Evolutionary conservation across 1,140 invertebrate species (phyloP).

Genomic region (Dreissena rostriformis): DNA sequence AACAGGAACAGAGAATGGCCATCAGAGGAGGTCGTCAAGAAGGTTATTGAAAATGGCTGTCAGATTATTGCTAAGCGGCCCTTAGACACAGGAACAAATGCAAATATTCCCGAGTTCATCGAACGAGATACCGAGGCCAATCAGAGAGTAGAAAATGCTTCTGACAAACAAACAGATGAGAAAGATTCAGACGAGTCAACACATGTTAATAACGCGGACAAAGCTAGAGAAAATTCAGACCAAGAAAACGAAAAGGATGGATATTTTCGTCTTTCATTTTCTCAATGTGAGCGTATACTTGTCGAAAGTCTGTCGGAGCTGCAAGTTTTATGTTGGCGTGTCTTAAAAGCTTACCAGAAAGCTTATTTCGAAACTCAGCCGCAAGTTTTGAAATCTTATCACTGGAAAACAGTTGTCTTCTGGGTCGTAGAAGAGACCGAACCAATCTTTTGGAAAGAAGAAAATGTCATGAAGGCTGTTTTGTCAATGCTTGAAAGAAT

Average conservation of each 20-base stretch:
- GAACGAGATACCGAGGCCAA: background rate
- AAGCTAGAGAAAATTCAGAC: too few relatives aligned
- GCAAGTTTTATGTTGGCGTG: constrained; percentile 7
- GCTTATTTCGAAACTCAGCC: constrained; percentile 6
- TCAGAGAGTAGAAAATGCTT: too few relatives aligned
- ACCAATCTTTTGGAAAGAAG: constrained; percentile 15
- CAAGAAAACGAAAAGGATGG: background rate
- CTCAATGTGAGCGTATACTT: constrained; percentile 5
- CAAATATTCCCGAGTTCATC: background rate
- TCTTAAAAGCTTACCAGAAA: constrained; percentile 33
- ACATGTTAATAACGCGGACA: too few relatives aligned
- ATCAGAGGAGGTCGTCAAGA: background rate
- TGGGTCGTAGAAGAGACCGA: constrained; percentile 10
- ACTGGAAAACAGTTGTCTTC: constrained; percentile 22
- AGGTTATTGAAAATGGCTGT: constrained; percentile 12
- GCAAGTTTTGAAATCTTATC: constrained; percentile 16
- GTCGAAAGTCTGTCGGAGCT: constrained; percentile 8
- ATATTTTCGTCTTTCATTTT: constrained; percentile 18
- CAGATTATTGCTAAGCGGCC: constrained; percentile 28
- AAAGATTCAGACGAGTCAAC: background rate
- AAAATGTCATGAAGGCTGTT: background rate
- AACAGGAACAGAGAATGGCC: constrained; percentile 8
- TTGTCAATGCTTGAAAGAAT: background rate
- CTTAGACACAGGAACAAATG: too few relatives aligned
- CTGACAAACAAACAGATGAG: background rate